phyloP scores from a whole-genome alignment of 1,140 invertebrate genomes.

The Caerostris extrusa region DNA sequence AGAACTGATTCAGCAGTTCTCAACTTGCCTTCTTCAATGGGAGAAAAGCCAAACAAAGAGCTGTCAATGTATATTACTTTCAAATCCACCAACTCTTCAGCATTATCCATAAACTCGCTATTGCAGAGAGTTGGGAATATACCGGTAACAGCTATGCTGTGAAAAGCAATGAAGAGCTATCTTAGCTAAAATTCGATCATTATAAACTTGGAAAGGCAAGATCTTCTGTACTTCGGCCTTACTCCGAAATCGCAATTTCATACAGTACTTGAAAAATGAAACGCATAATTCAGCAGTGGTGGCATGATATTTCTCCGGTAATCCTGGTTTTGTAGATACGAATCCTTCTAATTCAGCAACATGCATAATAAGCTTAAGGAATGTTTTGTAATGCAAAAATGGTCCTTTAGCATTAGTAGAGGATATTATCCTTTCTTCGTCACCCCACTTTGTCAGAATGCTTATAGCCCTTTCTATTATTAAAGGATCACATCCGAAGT shows the following conservation, averaged over 20 bases:
- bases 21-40: constrained; percentile 39
- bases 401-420: not conserved
- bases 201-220: constrained; percentile 54
- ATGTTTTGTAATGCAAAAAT: constrained; percentile 36
- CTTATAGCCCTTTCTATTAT: constrained; percentile 55
- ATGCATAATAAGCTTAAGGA: constrained; percentile 31
- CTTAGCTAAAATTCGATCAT: constrained; percentile 6
- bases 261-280: constrained; percentile 63
- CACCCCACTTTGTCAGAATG: constrained; percentile 50
- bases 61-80: constrained; percentile 11
- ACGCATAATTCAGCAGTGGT: constrained; percentile 40
- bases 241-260: constrained; percentile 53
- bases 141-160: constrained; percentile 55
- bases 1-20: constrained; percentile 9
- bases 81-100: constrained; percentile 26
- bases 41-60: not conserved
- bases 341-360: constrained; percentile 44
- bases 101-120: not conserved
- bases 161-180: constrained; percentile 14
- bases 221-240: not conserved
- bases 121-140: constrained; percentile 11
- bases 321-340: not conserved
- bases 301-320: not conserved
- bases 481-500: not conserved
- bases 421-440: constrained; percentile 33